These are phyloP conservation scores for Carettochelys insculpta DNA, from an alignment of 2,113 vertebrate genomes.

Conservation along the genomic window DNA sequence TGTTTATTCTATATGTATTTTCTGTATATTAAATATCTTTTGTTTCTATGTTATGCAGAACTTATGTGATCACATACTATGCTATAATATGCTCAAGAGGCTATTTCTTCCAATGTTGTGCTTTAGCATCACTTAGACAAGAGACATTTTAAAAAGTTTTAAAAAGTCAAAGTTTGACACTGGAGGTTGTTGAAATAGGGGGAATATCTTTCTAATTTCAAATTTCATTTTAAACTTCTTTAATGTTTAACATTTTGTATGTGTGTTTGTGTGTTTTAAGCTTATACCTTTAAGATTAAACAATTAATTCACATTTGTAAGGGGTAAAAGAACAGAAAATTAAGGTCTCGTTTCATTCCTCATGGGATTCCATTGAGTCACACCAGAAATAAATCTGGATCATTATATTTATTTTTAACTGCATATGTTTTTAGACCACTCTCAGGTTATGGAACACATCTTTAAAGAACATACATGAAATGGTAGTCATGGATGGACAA, in stretches of 20 bases:
- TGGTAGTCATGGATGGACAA: not conserved
- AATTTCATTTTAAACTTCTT: not conserved
- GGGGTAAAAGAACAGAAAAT: not conserved
- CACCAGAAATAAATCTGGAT: not conserved
- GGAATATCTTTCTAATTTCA: not conserved
- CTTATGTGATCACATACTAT: not conserved
- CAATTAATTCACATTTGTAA: not conserved
- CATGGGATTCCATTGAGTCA: not conserved
- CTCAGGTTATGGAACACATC: not conserved
- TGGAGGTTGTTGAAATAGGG: not conserved
- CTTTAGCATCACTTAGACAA: too few relatives aligned
- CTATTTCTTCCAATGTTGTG: not conserved
- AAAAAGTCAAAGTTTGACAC: not conserved
- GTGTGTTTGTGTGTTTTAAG: not conserved
- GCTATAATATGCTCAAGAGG: not conserved
- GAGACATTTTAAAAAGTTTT: not conserved
- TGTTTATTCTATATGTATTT: not conserved
- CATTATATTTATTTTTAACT: not conserved
- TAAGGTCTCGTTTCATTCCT: not conserved
- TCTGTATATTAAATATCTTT: slow-evolving; percentile 19
- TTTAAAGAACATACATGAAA: not conserved
- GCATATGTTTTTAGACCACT: not conserved
- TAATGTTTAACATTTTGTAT: not conserved
- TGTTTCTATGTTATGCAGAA: slow-evolving; percentile 8
- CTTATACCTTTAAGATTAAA: not conserved